Evolutionary conservation across 1,140 invertebrate species (phyloP).

Genomic region (Panagrolaimus sp.): DNA sequence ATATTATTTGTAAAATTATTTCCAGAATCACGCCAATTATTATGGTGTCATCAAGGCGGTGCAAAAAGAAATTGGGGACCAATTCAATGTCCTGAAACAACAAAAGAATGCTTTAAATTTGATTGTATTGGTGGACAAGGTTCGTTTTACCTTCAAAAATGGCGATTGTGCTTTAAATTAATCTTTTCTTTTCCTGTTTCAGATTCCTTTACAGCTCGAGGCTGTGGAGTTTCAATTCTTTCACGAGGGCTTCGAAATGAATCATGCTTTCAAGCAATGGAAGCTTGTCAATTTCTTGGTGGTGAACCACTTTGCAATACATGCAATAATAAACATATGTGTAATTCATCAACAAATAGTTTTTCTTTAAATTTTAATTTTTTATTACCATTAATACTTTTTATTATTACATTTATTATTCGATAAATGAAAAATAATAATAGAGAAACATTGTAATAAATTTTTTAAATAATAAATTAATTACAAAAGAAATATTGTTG

Average conservation of each 20-base stretch:
- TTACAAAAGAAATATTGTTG: no score
- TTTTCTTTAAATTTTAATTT: no score
- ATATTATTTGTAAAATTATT: no score
- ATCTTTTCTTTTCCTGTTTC: not conserved
- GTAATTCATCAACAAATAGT: not conserved
- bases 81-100: not conserved
- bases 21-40: no score
- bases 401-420: no score
- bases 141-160: not conserved
- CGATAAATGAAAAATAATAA: no score
- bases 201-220: not conserved
- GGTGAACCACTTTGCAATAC: not conserved
- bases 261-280: slow-evolving; percentile 4
- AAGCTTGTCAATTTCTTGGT: slow-evolving; percentile 6
- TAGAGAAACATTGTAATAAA: no score
- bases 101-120: slow-evolving; percentile 8
- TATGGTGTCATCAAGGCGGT: slow-evolving; percentile 8
- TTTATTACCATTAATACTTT: no score
- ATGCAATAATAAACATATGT: slow-evolving; percentile 10
- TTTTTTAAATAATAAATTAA: no score
- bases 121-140: not conserved
- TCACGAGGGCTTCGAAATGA: not conserved
- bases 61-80: not conserved
- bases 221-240: not conserved
- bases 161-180: no score